Base-by-base conservation (phyloP, 2,113 vertebrate species). In the Epinephelus cyanopodus region DNA sequence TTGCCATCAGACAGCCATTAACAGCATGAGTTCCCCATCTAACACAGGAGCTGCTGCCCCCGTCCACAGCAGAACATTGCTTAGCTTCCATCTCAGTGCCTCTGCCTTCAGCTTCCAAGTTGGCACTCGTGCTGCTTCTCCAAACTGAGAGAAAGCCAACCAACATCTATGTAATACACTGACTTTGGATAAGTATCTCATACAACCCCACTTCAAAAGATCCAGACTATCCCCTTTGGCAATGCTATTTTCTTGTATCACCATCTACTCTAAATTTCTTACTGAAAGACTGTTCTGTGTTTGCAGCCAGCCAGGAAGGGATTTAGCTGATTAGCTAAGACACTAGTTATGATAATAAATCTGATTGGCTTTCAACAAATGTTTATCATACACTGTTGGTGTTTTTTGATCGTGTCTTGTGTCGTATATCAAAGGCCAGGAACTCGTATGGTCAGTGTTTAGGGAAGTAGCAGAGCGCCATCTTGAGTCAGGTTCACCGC, bases 391-490 rank as follows among this genome's bases (percentile, higher is more conserved):
- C 18, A 45, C 14, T 27, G 17, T 8, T 45, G 21, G 19, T 33
- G 3, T 13, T 33, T n/a, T 72, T 17, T 23, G 6, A 69, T 54
- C 39, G 0, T 37, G 48, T 73, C 17, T 79, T 53, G 2, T 74
- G 6, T 79, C 27, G 65, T 29, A 29, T 15, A 17, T 61, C 4
- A 62, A 70, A 93, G 89, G 83, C 14, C 81, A 91, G 78, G 58
- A 66, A 67, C 3, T 56, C 15, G 27, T 94, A 2, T 54, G 87
- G 6, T 83, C 71, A 0, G 56, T 18, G 13, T 96, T 90, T 89
- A 84, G 85, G 47, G 87, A 81, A 1, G 70, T 88, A 66, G 92
- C 93, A 23, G 90, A 93, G 53, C 75, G 87, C 3, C 92, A 95
- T 87, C 95, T 96, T 3, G 62, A 78, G 7, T 88, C 87, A 37